A percentile compares a stretch with the other conserved stretches of the same genome.
Evolutionary conservation across 2,113 vertebrate genomes (phyloP).

Genomic region (Lates calcarifer): DNA sequence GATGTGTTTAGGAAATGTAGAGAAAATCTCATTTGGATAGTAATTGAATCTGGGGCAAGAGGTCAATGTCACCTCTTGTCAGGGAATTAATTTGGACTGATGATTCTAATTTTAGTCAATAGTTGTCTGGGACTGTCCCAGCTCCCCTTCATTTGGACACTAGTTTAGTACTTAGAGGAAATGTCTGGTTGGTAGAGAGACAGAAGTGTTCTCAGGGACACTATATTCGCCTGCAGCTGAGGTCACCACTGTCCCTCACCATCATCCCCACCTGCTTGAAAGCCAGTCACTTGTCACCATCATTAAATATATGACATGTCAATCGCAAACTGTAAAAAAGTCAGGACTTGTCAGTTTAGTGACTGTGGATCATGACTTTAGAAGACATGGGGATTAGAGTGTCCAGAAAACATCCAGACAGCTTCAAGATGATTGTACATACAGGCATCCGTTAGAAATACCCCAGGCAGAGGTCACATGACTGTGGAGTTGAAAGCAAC

Average conservation of each 20-base stretch:
- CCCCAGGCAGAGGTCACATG: not conserved
- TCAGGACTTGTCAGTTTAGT: too few species aligned
- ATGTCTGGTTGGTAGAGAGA: not conserved
- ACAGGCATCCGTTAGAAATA: too few species aligned
- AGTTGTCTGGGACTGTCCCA: not conserved
- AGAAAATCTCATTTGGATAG: constrained; percentile 13
- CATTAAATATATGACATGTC: fast-evolving
- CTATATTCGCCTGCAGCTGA: not conserved
- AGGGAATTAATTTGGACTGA: constrained; percentile 11
- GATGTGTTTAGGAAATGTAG: not conserved
- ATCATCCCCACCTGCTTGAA: not conserved
- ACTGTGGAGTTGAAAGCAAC: not conserved
- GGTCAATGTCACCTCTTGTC: constrained; percentile 32
- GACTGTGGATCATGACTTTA: too few species aligned
- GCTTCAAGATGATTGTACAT: too few species aligned
- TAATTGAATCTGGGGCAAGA: constrained; percentile 33
- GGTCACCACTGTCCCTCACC: not conserved
- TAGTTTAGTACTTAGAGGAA: not conserved
- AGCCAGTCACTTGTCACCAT: not conserved
- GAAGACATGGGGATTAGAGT: too few species aligned
- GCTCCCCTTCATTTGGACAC: not conserved
- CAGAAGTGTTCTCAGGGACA: not conserved
- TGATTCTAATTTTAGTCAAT: constrained; percentile 35
- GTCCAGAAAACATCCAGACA: too few species aligned
- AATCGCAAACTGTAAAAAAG: not conserved